These are phyloP conservation scores for Acanthurus lineatus DNA, from an alignment of 2,797 vertebrate species.

Conservation along the genomic window DNA sequence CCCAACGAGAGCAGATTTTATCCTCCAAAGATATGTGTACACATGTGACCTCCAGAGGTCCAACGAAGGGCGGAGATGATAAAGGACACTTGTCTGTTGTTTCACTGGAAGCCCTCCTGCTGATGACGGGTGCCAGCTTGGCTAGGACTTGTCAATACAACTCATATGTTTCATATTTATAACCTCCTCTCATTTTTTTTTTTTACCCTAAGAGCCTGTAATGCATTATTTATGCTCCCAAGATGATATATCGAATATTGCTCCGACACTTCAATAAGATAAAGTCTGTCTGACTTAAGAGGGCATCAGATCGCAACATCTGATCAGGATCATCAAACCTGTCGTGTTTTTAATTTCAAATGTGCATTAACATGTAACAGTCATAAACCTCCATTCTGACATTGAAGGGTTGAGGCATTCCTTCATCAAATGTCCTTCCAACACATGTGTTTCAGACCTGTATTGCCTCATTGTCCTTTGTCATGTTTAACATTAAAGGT, in stretches of 20 bases:
- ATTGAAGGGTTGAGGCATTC: neutral
- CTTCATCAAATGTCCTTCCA: neutral
- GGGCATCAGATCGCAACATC: slow-evolving; percentile 22
- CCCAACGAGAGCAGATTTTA: slow-evolving; percentile 15
- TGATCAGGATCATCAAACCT: slow-evolving; percentile 4
- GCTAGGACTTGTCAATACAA: slow-evolving; percentile 77
- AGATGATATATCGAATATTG: slow-evolving; percentile 77
- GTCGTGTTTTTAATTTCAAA: slow-evolving; percentile 5
- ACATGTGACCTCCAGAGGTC: slow-evolving; percentile 39
- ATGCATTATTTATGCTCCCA: slow-evolving; percentile 83
- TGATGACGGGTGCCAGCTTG: slow-evolving; percentile 76
- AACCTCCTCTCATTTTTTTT: slow-evolving; percentile 68
- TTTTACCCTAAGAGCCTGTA: slow-evolving; percentile 72
- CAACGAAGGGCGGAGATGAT: slow-evolving; percentile 41
- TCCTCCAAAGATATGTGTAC: neutral
- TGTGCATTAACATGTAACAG: neutral
- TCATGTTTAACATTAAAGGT: slow-evolving; percentile 81
- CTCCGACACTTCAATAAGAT: slow-evolving; percentile 67
- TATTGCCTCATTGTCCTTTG: slow-evolving; percentile 60
- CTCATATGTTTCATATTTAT: slow-evolving; percentile 81
- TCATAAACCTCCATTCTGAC: neutral
- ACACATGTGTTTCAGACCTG: slow-evolving; percentile 4
- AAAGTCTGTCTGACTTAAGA: slow-evolving; percentile 47
- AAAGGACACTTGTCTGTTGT: slow-evolving; percentile 74
- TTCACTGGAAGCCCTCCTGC: slow-evolving; percentile 57